These are phyloP conservation scores for Emydocephalus ijimae DNA, from an alignment of 2,113 vertebrate species.

Conservation along the genomic window DNA sequence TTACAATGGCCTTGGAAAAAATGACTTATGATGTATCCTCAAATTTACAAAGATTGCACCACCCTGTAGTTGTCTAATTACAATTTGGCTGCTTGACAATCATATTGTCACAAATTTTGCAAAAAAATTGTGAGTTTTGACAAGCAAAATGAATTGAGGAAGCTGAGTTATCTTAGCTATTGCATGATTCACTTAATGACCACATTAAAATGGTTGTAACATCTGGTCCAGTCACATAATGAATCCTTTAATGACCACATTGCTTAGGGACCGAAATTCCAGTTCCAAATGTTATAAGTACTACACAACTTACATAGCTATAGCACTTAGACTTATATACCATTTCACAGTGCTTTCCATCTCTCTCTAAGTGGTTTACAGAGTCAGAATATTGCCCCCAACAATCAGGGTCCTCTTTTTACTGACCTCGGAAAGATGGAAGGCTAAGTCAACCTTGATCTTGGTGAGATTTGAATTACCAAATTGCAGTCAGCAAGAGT, in stretches of 20 bases:
- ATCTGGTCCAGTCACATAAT: neutral
- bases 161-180: neutral
- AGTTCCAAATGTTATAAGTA: neutral
- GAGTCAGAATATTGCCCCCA: no score
- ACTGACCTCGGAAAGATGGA: no score
- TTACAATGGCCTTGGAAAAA: neutral
- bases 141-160: neutral
- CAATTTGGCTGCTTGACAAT: neutral
- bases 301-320: neutral
- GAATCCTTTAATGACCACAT: neutral
- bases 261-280: neutral
- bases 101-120: no score
- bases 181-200: neutral
- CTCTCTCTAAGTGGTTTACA: no score
- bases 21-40: neutral
- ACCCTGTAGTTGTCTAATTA: neutral
- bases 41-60: neutral
- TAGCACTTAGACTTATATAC: no score
- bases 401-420: no score
- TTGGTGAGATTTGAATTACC: no score
- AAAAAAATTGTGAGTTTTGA: neutral
- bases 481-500: no score
- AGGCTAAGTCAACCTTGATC: no score
- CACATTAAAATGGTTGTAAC: neutral
- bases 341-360: no score